These are phyloP conservation scores for Drosophila orosa DNA, from an alignment of 1,140 invertebrate genomes.

Conservation along the genomic window DNA sequence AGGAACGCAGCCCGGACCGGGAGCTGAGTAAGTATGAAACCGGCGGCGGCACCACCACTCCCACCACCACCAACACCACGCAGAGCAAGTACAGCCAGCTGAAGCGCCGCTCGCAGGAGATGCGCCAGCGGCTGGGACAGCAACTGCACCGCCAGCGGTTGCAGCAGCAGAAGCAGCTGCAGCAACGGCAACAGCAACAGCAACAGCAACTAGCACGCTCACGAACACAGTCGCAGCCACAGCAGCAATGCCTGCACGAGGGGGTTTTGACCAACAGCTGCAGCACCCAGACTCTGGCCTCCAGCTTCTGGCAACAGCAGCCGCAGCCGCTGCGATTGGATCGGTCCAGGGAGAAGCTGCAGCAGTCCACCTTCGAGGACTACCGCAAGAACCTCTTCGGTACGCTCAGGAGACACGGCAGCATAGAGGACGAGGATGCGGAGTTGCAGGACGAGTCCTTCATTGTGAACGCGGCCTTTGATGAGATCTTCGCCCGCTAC, in stretches of 20 bases:
- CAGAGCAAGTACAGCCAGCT: slow-evolving; percentile 78
- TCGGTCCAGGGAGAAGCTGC: slow-evolving; percentile 53
- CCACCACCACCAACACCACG: slow-evolving; percentile 30
- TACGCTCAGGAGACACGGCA: slow-evolving; percentile 50
- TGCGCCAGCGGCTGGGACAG: slow-evolving; percentile 72
- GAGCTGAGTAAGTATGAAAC: slow-evolving; percentile 78
- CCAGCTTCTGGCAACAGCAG: slow-evolving; percentile 13
- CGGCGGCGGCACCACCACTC: slow-evolving; percentile 40
- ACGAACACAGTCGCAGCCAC: slow-evolving; percentile 51
- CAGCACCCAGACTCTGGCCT: slow-evolving; percentile 67
- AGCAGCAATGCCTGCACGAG: slow-evolving; percentile 35
- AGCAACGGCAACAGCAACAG: slow-evolving; percentile 29
- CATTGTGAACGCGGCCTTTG: slow-evolving; percentile 80
- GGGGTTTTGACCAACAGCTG: slow-evolving; percentile 60
- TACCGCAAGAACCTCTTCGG: slow-evolving; percentile 83
- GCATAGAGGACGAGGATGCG: slow-evolving; percentile 46
- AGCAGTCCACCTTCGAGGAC: slow-evolving; percentile 69
- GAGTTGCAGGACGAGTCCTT: slow-evolving; percentile 68
- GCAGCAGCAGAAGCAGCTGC: slow-evolving; percentile 35
- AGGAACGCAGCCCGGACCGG: slow-evolving; percentile 53
- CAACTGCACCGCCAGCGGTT: slow-evolving; percentile 67
- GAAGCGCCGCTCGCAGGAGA: slow-evolving; percentile 76
- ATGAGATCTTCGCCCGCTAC: slow-evolving; percentile 77
- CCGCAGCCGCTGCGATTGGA: background rate
- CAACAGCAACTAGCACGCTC: slow-evolving; percentile 31